Evolutionary conservation across 2,888 invertebrate genomes (phyloP), one percentile per base, ranked within the genome.

Genomic region (Pomacea canaliculata): DNA sequence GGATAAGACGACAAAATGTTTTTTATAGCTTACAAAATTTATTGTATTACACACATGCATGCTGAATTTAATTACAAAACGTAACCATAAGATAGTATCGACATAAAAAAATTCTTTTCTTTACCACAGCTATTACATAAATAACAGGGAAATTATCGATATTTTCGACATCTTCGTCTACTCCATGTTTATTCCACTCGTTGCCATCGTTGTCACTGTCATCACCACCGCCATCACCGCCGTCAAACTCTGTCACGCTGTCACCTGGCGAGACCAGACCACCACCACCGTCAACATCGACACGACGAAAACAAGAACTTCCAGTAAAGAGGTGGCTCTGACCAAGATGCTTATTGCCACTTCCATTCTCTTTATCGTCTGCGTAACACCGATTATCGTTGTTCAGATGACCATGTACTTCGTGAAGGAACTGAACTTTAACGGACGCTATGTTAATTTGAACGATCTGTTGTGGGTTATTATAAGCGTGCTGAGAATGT

Each of bases 301-400:
- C 7, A 59, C 73, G 12, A n/a, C 56, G 12, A 48, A 63, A n/a
- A 37, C 37, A 37, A 37, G 37, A 37, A 37, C 4, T 37, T 37
- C 37, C 37, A 5, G 37, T 37, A 37, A 5, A 37, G 66, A 73
- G 23, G 49, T 73, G 16, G 56, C 56, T 7, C 56, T 73, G 73
- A 73, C 73, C 37, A 73, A 23, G 23, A 73, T 73, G 73, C 67
- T 73, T 18, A 73, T 73, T 37, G 65, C 51, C 59, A 18, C 67
- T 27, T 73, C 73, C 66, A 13, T 73, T 9, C 73, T 66, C 37
- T 73, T 67, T 51, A 19, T 73, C 59, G 18, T 73, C 13, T 49
- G 51, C 23, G 37, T 56, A 19, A 10, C 18, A 19, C 73, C 73
- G 51, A 73, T 66, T 63, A 27, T 73, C 19, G 13, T 73, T 4